Base-by-base conservation (phyloP, 2,888 invertebrate species). In the Sepioteuthis lessoniana region DNA sequence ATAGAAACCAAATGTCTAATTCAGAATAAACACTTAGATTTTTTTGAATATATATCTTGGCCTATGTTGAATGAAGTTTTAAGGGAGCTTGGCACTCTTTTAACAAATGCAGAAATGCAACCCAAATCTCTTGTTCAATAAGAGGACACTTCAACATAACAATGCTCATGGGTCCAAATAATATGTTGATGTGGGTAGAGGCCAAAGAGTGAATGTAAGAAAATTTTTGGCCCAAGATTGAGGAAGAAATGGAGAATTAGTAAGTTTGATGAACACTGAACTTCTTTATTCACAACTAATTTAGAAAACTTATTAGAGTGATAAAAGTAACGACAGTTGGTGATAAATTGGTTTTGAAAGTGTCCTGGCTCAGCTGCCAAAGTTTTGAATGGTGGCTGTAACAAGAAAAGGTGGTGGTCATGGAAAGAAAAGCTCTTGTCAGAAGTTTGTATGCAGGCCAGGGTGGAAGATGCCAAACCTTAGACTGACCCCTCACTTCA, bases 241-340 rank as follows among this genome's bases (percentile, higher is more conserved):
- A 76, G n/a, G 35, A n/a, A 35, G 76, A 76, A 76, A 16, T 76
- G 35, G 76, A 35, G 76, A 76, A 76, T 76, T 76, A 76, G 76
- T 35, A 76, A 76, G 10, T 35, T 76, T 76, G 76, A 76, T 76
- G 76, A 76, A 35, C n/a, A 76, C 76, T n/a, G 76, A 76, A 76
- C 76, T 76, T 76, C 76, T 76, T 76, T 76, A 76, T 76, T 76
- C 76, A 76, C n/a, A 35, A 76, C 76, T 76, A 76, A 76, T 76
- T 76, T 76, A 76, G 76, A 76, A 76, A 76, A 76, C 76, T 76
- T 76, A 76, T 76, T 76, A 76, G 76, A 76, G 76, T 76, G 76
- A 76, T 76, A 76, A 76, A 76, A 76, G 76, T n/a, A 76, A 76
- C n/a, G 76, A 76, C 76, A 76, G 76, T 76, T 76, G 76, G 76